Conservation (phyloP, 2,113 vertebrate species). For the Tympanuchus pallidicinctus region DNA sequence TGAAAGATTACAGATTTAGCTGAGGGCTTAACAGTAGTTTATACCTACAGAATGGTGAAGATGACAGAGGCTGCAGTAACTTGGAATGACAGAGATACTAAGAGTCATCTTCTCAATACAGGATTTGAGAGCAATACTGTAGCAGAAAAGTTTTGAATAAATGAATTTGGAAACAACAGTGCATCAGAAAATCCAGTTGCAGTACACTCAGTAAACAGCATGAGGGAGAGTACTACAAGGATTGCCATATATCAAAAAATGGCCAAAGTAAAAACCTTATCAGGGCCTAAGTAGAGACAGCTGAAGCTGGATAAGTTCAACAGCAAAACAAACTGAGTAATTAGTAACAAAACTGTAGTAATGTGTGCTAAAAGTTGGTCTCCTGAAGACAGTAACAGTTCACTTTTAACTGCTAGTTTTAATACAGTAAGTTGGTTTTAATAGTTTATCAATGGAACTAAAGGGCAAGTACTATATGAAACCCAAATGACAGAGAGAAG, state of each 20-base stretch:
- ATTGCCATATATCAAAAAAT: background rate
- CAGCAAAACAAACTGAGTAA: background rate
- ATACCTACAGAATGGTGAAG: background rate
- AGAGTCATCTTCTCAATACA: background rate
- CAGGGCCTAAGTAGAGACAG: background rate
- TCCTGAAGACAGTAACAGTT: background rate
- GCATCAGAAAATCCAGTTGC: background rate
- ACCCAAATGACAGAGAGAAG: background rate
- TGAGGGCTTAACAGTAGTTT: background rate
- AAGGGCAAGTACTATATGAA: background rate
- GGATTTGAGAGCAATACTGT: background rate
- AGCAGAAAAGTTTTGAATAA: background rate
- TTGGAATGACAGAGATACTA: background rate
- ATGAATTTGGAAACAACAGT: background rate
- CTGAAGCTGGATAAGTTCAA: background rate
- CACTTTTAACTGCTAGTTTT: background rate
- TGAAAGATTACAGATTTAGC: background rate
- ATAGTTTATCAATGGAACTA: background rate
- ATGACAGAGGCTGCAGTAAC: background rate
- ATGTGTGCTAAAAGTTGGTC: background rate
- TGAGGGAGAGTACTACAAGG: background rate
- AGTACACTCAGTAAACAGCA: background rate
- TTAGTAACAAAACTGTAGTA: background rate
- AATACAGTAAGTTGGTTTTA: background rate
- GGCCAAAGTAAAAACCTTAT: background rate